Base-by-base conservation (phyloP, 2,888 invertebrate species). In the Acleris laterana region DNA sequence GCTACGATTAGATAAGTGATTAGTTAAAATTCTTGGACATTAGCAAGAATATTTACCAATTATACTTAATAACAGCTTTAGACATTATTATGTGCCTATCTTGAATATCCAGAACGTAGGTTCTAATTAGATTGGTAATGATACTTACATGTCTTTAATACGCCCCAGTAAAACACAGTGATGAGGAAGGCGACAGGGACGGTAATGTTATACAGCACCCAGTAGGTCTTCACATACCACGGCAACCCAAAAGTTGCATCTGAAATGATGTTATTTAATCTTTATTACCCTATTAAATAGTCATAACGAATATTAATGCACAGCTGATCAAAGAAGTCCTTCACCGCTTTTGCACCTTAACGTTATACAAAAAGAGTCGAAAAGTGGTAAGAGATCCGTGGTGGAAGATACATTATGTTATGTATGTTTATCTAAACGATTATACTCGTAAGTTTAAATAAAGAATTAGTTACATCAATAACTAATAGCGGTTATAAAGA, bases 201-300 rank as follows among this genome's bases (percentile, higher is more conserved):
- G 0, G 93, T 84, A 63, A 91, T 87, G 75, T 93, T 93, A 87
- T 92, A 93, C 67, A 93, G 80, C 52, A 92, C 83, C 93, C 93
- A 93, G 76, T 93, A 93, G 19, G 82, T 81, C 72, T 88, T 89
- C 70, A 91, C 88, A 77, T 87, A 90, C 91, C 90, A 91, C 46
- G 92, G 90, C 59, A 93, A 78, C 22, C 88, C 85, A 58, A 84
- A 84, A 5, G 88, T 85, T 25, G 86, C 83, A 71, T 92, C 65
- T 65, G 55, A 11, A 65, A 65, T 28, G 51, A 25, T 25, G 22
- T 32, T 19, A 49, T 17, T 20, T 17, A 7, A 19, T 19, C n/a
- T n/a, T 46, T 46, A 46, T 46, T n/a, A 46, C 5, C 5, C 17
- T 46, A 46, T 46, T 44, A 44, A n/a, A 38, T 38, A 13, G 0